phyloP scores from a whole-genome alignment of 2,113 vertebrate genomes.

The Grallaria varia region DNA sequence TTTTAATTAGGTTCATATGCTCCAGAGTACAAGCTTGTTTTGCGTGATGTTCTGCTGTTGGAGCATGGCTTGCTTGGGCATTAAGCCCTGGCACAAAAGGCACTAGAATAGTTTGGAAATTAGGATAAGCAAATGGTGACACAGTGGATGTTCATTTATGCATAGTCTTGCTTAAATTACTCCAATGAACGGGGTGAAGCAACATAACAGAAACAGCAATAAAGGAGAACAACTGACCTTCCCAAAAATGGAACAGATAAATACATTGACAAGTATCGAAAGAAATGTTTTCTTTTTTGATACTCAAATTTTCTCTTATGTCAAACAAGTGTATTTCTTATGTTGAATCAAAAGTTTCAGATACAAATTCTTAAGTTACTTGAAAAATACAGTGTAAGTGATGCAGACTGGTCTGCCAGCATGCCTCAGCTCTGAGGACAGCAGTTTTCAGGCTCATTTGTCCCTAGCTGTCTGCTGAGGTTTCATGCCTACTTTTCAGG shows the following conservation, averaged over 20 bases:
- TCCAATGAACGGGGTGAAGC: background rate
- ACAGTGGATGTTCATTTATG: slow-evolving; percentile 24
- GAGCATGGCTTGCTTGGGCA: slow-evolving; percentile 38
- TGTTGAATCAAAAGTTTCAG: background rate
- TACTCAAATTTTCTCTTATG: background rate
- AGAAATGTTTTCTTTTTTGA: background rate
- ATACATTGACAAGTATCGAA: background rate
- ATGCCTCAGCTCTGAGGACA: background rate
- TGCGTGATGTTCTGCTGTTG: background rate
- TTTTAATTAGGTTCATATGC: slow-evolving; percentile 27
- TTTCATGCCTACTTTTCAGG: background rate
- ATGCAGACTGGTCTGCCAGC: background rate
- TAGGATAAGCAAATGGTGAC: slow-evolving; percentile 24
- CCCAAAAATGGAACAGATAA: background rate
- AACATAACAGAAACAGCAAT: background rate
- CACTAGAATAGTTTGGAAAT: background rate
- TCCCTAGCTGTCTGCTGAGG: background rate
- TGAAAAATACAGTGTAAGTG: background rate
- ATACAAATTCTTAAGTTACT: background rate
- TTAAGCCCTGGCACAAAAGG: slow-evolving; percentile 26
- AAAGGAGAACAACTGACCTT: background rate
- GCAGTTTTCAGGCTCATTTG: background rate
- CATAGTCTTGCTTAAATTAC: background rate
- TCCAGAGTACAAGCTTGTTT: background rate
- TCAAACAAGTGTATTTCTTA: background rate